These are phyloP conservation scores for Misgurnus mizolepis DNA, from an alignment of 2,113 vertebrate genomes.

Conservation along the genomic window DNA sequence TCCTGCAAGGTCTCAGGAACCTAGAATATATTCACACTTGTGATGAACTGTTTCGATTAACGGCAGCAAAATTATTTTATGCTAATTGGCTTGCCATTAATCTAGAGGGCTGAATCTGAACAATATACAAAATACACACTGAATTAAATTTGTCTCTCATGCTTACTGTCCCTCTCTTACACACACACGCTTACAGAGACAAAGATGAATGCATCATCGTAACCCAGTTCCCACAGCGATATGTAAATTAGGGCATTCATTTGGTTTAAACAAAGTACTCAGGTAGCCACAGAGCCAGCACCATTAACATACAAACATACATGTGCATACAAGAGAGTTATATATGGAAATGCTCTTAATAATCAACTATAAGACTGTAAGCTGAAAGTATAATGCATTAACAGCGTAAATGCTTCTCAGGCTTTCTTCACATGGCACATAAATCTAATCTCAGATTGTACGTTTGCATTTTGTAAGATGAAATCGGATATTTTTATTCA, in stretches of 20 bases:
- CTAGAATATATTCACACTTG: neutral
- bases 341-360: constrained; percentile 19
- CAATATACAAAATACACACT: constrained; percentile 27
- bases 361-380: constrained; percentile 9
- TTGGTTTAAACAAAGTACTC: constrained; percentile 43
- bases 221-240: constrained; percentile 45
- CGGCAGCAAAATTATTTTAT: constrained; percentile 19
- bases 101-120: constrained; percentile 17
- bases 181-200: neutral
- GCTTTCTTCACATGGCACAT: too few species aligned
- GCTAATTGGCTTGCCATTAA: neutral
- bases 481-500: too few species aligned
- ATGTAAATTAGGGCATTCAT: constrained; percentile 51
- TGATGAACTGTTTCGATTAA: constrained; percentile 37
- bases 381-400: neutral
- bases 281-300: constrained; percentile 24
- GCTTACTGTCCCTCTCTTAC: neutral
- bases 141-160: constrained; percentile 28
- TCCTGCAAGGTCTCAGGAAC: neutral
- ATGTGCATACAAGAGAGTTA: constrained; percentile 10
- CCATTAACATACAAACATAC: neutral
- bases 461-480: too few species aligned
- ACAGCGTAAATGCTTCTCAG: neutral
- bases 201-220: constrained; percentile 21
- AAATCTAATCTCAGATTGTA: too few species aligned